These are phyloP conservation scores for Camptogramma bilineatum DNA, from an alignment of 2,888 invertebrate species.

Conservation along the genomic window DNA sequence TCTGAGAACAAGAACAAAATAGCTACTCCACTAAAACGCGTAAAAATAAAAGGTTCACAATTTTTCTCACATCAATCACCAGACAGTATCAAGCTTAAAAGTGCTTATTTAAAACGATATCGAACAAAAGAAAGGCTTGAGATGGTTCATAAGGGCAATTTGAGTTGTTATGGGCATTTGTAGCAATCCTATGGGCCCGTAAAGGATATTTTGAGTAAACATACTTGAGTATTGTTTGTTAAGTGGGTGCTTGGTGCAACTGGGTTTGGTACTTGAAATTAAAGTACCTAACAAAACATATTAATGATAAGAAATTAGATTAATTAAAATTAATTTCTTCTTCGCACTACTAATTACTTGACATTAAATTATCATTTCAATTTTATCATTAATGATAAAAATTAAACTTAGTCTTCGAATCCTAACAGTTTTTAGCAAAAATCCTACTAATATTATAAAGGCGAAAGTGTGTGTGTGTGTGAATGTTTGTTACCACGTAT, in stretches of 20 bases:
- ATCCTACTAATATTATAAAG: too few relatives aligned
- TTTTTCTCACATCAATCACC: constrained; percentile 80
- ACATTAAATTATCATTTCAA: too few relatives aligned
- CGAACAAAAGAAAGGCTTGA: constrained; percentile 65
- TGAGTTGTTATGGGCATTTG: constrained; percentile 67
- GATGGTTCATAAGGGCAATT: constrained; percentile 65
- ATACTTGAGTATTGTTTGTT: constrained; percentile 71
- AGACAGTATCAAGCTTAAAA: constrained; percentile 60
- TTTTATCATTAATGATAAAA: too few relatives aligned
- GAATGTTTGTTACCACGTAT: too few relatives aligned
- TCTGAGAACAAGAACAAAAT: neutral
- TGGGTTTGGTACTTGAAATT: constrained; percentile 61
- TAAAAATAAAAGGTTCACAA: constrained; percentile 26
- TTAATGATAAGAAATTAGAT: too few relatives aligned
- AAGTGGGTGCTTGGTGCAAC: constrained; percentile 48
- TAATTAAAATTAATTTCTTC: too few relatives aligned
- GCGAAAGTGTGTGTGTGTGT: too few relatives aligned
- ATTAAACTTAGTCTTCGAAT: too few relatives aligned
- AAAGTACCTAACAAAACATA: too few relatives aligned
- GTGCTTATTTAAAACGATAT: constrained; percentile 74
- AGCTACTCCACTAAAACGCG: neutral
- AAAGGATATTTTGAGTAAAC: constrained; percentile 80
- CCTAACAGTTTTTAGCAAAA: too few relatives aligned
- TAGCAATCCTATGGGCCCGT: constrained; percentile 63
- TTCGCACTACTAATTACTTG: neutral